phyloP scores from a whole-genome alignment of 2,888 invertebrate genomes.

The Didymodactylos carnosus region DNA sequence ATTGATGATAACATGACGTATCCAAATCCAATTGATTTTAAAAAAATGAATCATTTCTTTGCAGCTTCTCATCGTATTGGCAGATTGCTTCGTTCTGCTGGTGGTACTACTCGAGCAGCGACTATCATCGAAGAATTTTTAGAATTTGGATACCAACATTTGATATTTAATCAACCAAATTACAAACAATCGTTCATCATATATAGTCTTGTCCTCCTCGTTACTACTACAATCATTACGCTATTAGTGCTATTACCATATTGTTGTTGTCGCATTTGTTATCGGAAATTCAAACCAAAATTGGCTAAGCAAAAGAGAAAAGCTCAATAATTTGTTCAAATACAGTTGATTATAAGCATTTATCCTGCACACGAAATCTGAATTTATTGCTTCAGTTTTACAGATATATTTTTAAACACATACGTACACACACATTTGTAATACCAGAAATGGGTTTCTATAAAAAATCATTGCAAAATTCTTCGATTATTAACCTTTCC shows the following conservation, averaged over 20 bases:
- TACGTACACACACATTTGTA: too few species aligned
- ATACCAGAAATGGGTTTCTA: too few species aligned
- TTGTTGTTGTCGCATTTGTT: background rate
- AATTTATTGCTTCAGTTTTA: too few species aligned
- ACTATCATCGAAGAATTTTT: background rate
- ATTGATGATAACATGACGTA: background rate
- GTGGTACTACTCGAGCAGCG: background rate
- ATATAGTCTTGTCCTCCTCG: background rate
- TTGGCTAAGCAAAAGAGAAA: background rate
- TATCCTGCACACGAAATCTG: too few species aligned
- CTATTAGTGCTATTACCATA: background rate
- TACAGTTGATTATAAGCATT: background rate
- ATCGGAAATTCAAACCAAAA: background rate
- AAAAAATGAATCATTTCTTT: background rate
- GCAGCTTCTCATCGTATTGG: background rate
- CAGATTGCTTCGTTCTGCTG: background rate
- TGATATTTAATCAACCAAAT: background rate
- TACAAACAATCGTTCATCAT: background rate
- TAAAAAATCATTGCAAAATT: too few species aligned
- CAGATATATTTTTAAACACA: too few species aligned
- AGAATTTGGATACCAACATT: background rate
- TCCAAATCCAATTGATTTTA: background rate
- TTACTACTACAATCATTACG: background rate
- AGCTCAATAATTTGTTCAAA: background rate
- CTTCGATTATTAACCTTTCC: too few species aligned